Evolutionary conservation across 1,140 invertebrate genomes (phyloP).

Genomic region (Caerostris darwini): DNA sequence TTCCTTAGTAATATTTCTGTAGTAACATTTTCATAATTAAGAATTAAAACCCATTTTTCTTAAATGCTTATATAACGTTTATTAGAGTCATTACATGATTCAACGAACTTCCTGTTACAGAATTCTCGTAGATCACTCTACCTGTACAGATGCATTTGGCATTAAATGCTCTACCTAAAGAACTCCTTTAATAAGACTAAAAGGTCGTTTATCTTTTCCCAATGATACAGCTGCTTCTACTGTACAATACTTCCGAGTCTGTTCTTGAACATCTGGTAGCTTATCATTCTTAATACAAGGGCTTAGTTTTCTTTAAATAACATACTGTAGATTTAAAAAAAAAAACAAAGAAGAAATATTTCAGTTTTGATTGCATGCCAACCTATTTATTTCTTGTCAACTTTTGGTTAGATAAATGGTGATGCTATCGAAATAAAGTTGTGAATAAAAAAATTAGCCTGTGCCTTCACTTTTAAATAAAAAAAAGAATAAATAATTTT

Average conservation of each 20-base stretch:
- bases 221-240: conserved; percentile 60
- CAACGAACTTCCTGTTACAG: neutral
- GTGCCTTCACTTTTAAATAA: neutral
- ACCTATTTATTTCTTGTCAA: conserved; percentile 29
- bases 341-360: neutral
- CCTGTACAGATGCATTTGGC: conserved; percentile 14
- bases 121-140: neutral
- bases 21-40: too few relatives aligned
- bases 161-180: neutral
- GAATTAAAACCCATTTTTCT: too few relatives aligned
- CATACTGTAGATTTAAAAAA: neutral
- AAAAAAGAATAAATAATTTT: neutral
- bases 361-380: neutral
- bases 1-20: too few relatives aligned
- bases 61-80: neutral
- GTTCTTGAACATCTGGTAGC: neutral
- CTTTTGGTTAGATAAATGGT: neutral
- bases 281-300: conserved; percentile 26
- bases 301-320: conserved; percentile 34
- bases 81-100: neutral
- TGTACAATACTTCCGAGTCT: conserved; percentile 8
- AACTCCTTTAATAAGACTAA: conserved; percentile 9
- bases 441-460: neutral
- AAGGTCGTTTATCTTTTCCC: conserved; percentile 45
- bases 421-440: conserved; percentile 19